Conservation (phyloP, 2,797 vertebrate species). For the Artibeus jamaicensis region DNA sequence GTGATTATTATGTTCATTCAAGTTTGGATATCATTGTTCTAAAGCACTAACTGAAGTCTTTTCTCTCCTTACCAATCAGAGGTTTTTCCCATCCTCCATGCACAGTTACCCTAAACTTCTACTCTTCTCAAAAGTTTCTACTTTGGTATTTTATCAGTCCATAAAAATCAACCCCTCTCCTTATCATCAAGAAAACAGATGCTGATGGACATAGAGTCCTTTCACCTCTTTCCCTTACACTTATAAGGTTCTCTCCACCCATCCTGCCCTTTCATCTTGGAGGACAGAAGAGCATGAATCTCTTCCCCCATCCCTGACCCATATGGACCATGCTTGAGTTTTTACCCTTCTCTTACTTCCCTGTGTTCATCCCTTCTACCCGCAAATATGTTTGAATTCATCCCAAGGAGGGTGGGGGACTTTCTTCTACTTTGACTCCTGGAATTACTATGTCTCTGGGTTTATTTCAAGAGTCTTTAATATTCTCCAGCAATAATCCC, state of each 20-base stretch:
- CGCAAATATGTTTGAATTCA: background rate
- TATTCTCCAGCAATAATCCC: background rate
- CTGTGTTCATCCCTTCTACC: background rate
- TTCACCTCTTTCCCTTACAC: background rate
- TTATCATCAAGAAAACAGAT: background rate
- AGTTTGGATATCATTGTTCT: background rate
- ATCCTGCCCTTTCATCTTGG: background rate
- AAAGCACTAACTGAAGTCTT: background rate
- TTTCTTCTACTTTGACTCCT: background rate
- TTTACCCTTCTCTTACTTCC: background rate
- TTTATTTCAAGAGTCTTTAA: background rate
- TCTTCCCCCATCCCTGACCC: background rate
- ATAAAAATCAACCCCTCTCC: background rate
- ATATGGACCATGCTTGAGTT: background rate
- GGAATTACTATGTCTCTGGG: background rate
- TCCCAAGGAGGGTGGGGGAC: background rate
- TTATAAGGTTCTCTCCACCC: background rate
- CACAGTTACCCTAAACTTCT: background rate
- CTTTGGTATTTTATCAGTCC: background rate
- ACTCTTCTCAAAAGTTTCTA: background rate
- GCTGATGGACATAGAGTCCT: background rate
- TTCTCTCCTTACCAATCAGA: background rate
- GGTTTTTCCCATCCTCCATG: background rate
- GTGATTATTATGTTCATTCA: background rate
- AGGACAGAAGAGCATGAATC: background rate